Evolutionary conservation across 2,113 vertebrate species (phyloP).

Genomic region (Rhineura floridana): DNA sequence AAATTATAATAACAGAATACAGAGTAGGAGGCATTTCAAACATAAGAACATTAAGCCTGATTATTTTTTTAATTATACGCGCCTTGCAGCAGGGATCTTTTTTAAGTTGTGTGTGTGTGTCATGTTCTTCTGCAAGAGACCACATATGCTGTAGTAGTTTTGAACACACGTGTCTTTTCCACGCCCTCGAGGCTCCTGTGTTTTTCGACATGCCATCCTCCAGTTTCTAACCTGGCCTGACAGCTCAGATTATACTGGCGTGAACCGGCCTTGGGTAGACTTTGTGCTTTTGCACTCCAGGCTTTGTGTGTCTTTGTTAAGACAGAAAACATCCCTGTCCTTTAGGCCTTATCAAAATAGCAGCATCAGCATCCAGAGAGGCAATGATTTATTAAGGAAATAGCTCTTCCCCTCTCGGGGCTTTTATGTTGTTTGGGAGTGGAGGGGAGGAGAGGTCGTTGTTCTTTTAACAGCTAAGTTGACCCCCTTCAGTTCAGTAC

Average conservation of each 20-base stretch:
- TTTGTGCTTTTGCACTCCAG: background rate
- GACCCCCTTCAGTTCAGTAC: background rate
- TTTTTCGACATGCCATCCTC: background rate
- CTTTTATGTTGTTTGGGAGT: background rate
- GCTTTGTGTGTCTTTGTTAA: background rate
- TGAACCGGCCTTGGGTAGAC: background rate
- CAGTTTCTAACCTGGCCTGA: background rate
- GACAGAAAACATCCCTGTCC: background rate
- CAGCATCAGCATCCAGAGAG: background rate
- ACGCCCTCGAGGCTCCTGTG: no score
- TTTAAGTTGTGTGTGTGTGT: background rate
- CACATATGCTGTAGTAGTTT: no score
- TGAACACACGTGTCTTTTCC: background rate
- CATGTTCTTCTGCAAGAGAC: no score
- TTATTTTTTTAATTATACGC: background rate
- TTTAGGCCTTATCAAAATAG: background rate
- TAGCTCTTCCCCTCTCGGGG: background rate
- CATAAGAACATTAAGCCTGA: no score
- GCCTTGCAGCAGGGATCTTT: background rate
- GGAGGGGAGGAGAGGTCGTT: no score
- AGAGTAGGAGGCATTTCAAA: no score
- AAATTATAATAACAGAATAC: no score
- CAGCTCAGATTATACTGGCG: background rate
- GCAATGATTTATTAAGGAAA: background rate
- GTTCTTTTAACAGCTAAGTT: background rate